Conservation (phyloP, 2,888 invertebrate genomes). For the Ischnura elegans region DNA sequence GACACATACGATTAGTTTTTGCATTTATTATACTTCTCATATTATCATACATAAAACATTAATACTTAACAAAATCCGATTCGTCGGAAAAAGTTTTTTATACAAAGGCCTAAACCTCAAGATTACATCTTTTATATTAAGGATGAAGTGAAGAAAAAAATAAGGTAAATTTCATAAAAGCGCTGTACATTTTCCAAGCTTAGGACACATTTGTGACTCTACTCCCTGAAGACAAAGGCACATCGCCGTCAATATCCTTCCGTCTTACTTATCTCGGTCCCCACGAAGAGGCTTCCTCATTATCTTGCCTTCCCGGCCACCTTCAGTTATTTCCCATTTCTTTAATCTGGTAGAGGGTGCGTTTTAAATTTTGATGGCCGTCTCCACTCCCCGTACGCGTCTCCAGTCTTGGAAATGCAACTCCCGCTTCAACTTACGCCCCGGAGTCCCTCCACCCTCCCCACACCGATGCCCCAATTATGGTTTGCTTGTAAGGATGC, state of each 20-base stretch:
- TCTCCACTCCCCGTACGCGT: not conserved
- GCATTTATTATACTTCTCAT: no score
- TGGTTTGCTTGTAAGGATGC: not conserved
- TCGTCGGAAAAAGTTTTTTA: no score
- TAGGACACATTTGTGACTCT: not conserved
- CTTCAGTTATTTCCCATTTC: not conserved
- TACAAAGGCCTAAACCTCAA: no score
- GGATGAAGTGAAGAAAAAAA: no score
- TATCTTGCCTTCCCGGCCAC: not conserved
- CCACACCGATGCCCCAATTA: not conserved
- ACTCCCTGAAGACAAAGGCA: not conserved
- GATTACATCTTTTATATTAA: no score
- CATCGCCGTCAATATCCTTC: not conserved
- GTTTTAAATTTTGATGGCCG: conserved; percentile 15
- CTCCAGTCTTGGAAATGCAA: not conserved
- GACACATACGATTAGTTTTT: no score
- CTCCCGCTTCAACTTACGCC: not conserved
- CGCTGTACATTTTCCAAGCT: no score
- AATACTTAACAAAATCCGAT: no score
- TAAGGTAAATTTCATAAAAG: no score
- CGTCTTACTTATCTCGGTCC: not conserved
- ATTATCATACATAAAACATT: no score
- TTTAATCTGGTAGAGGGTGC: conserved; percentile 22
- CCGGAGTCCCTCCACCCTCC: not conserved
- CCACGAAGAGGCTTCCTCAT: not conserved